Conservation (phyloP, 2,888 invertebrate species). For the Amblyteles armatorius region DNA sequence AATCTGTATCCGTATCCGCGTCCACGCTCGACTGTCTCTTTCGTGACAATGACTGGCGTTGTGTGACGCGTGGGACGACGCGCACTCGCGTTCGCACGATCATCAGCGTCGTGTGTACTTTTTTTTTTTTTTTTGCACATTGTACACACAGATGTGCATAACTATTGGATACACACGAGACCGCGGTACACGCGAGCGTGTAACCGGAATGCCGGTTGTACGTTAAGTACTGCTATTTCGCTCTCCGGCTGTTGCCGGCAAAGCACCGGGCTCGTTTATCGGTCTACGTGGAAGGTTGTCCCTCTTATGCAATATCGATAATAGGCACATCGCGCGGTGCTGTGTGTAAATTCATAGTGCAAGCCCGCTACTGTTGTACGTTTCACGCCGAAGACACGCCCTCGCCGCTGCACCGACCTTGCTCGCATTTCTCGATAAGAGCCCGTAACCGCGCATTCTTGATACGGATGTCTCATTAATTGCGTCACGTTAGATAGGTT, state of each 20-base stretch:
- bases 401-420: slow-evolving; percentile 62
- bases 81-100: slow-evolving; percentile 34
- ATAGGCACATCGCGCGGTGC: slow-evolving; percentile 58
- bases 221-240: neutral
- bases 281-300: slow-evolving; percentile 31
- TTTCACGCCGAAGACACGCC: slow-evolving; percentile 62
- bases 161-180: neutral
- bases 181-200: slow-evolving; percentile 4
- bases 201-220: neutral
- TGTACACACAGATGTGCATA: neutral
- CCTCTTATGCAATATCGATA: slow-evolving; percentile 63
- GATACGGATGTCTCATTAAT: neutral
- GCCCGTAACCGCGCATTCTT: neutral
- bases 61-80: slow-evolving; percentile 36
- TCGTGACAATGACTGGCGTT: neutral
- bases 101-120: slow-evolving; percentile 4
- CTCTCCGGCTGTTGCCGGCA: neutral
- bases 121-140: neutral
- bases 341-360: slow-evolving; percentile 24
- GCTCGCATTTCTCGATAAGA: slow-evolving; percentile 63
- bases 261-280: slow-evolving; percentile 45
- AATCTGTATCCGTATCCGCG: neutral
- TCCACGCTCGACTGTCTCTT: neutral
- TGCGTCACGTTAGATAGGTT: neutral
- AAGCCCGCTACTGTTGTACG: slow-evolving; percentile 60